These are phyloP conservation scores for Cyanoliseus patagonus DNA, from an alignment of 2,113 vertebrate species.

Conservation along the genomic window DNA sequence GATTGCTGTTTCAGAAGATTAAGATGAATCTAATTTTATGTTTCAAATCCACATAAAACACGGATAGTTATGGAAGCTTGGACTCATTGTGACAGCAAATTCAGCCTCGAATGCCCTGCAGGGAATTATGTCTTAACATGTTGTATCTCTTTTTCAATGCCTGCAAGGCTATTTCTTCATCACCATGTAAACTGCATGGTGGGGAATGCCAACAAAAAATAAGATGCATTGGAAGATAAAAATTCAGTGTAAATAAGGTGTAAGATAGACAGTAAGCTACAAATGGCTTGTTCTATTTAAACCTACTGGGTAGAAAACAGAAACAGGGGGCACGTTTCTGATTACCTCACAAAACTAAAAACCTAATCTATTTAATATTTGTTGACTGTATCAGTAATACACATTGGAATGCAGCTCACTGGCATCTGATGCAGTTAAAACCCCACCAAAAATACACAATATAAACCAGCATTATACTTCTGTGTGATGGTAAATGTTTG, in stretches of 20 bases:
- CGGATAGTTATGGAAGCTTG: constrained; percentile 59
- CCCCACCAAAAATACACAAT: background rate
- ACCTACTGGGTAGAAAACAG: constrained; percentile 47
- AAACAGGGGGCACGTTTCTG: constrained; percentile 18
- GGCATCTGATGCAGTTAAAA: constrained; percentile 21
- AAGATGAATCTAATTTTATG: constrained; percentile 75
- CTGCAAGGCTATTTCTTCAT: constrained; percentile 55
- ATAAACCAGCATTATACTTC: background rate
- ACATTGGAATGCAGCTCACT: background rate
- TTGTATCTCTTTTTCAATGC: constrained; percentile 50
- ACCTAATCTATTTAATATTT: constrained; percentile 28
- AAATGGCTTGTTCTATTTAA: constrained; percentile 63
- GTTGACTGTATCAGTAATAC: constrained; percentile 35
- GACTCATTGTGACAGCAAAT: constrained; percentile 57
- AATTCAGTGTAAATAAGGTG: constrained; percentile 59
- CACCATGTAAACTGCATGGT: constrained; percentile 65
- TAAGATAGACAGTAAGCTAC: constrained; percentile 45
- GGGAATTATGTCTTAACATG: constrained; percentile 65
- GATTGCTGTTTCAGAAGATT: constrained; percentile 69
- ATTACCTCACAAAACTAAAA: constrained; percentile 29
- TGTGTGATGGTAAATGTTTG: constrained; percentile 42
- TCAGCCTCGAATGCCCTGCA: constrained; percentile 55
- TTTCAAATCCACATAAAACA: constrained; percentile 72
- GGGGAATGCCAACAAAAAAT: constrained; percentile 64
- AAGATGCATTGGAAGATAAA: constrained; percentile 48